Base-by-base conservation (phyloP, 2,113 vertebrate genomes). In the Eulemur rufifrons region DNA sequence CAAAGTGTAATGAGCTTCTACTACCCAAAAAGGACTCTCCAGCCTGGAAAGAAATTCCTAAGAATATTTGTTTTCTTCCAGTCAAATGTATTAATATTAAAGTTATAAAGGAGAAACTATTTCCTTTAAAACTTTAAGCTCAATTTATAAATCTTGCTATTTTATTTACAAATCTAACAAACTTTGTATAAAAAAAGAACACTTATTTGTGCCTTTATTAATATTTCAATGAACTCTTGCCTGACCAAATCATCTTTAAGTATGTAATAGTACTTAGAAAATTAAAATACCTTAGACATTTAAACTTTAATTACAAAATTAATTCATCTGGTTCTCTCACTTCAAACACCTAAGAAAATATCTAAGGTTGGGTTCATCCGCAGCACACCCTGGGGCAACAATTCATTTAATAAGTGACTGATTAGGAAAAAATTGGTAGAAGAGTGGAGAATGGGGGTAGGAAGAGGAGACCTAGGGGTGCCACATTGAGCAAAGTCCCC, bases 221-320 rank as follows among this genome's bases (percentile, higher is more conserved):
- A 63, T 76, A 88, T 88, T 91, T 83, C 66, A 21, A 25, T 94
- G 73, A 97, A 63, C 39, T 77, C 59, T 94, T 80, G 74, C 73
- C 69, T 32, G 8, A 90, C 52, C 81, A 89, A 84, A 90, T 81
- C 39, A 71, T 94, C 66, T 50, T 86, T 82, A 78, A 52, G 74
- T 37, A 78, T 63, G 91, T 93, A 82, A 86, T 39, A 86, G 87
- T 87, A 66, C 61, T 93, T 78, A 86, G 64, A 96, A 95, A 95
- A 90, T 90, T 91, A 66, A 95, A 82, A 88, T 84, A 39, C 34
- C 69, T 90, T 89, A 86, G 77, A 86, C 37, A 78, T 69, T 86
- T 89, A 93, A 89, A 93, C 77, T 91, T 59, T 92, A 83, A 82
- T 71, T 85, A 91, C 39, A 78, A 86, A 74, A 66, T 47, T 76